Evolutionary conservation across 1,140 invertebrate species (phyloP), one percentile per base, ranked within the genome.

Genomic region (Aporrectodea caliginosa): DNA sequence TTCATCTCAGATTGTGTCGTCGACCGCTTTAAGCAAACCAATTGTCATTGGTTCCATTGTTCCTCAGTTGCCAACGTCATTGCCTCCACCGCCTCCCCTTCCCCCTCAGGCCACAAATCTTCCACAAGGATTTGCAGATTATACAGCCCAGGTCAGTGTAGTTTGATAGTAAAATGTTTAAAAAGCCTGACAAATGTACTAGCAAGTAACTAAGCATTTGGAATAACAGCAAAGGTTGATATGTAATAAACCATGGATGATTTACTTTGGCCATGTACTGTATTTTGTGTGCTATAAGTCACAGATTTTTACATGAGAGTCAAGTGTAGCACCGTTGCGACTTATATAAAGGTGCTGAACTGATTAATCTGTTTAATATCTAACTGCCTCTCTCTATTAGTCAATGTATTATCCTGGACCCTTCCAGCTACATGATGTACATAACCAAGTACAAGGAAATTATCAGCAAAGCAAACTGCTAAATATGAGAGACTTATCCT

Each of bases 1-100:
- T 83, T 96, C 94, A 87, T 95, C 95, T 84, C 95, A 98, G 91
- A 97, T 98, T 88, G 95, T 97, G 79, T 96, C 95, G 81, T 94
- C 93, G 80, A 92, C 91, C 84, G 91, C 86, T 22, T 34, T 76
- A 32, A 80, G 32, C 35, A 73, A 76, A 74, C 71, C 73, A 0
- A 58, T 58, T n/a, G 22, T 34, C 43, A 58, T 58, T 58, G 43
- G 43, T 12, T 6, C 43, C 6, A 22, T 58, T 58, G 43, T 58
- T 58, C 43, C 43, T 6, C 43, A 58, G 43, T 58, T 58, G 43
- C 22, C 43, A 58, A 6, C 6, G 43, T 6, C 43, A 22, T 22
- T 12, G 43, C 43, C 43, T 58, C 43, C 43, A 58, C 43, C 43
- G 43, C 43, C 43, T 58, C 43, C 43, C n/a, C n/a, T n/a, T 58